Base-by-base conservation (phyloP, 2,888 invertebrate species). In the Tetranychus truncatus region DNA sequence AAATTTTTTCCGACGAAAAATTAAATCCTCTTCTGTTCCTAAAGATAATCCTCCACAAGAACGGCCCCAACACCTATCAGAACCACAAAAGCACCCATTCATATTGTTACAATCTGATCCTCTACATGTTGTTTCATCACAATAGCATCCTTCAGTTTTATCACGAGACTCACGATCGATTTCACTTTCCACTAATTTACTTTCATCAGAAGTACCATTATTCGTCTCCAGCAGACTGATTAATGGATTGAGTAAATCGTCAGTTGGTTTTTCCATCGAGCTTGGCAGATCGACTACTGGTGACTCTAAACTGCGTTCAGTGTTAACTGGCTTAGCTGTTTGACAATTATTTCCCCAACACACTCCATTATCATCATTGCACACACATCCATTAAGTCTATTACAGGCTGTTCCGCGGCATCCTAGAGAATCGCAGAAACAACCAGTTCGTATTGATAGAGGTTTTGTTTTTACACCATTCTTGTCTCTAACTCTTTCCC, bases 301-400 rank as follows among this genome's bases (percentile, higher is more conserved):
- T 15, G 55, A 55, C 9, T 55, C 55, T 15, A 55, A 55, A 55
- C 55, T 55, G 15, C 55, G 55, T 15, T 55, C 55, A 55, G 55
- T 55, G 55, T 55, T 55, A 1, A 55, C 55, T 15, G 55, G 15
- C 2, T 15, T 55, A 55, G 11, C 6, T 15, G 69, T 11, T 69
- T 18, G 69, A 69, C 69, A 69, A 20, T 69, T 69, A 9, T 69
- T 69, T 1, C 69, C 69, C 69, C 69, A 69, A 20, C 69, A 69
- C 11, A 20, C 11, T 6, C 69, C 69, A 15, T 55, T 55, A 24
- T 24, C 11, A n/a, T 24, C 21, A 8, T 69, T 69, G 21, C 69
- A 69, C 18, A 69, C 69, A 69, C 69, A 69, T 6, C 69, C 69
- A 69, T 69, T 69, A 20, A 69, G 20, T 69, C 21, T 18, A 69